These are phyloP conservation scores for Pipistrellus pipistrellus DNA, from an alignment of 2,797 vertebrate species.

Conservation along the genomic window DNA sequence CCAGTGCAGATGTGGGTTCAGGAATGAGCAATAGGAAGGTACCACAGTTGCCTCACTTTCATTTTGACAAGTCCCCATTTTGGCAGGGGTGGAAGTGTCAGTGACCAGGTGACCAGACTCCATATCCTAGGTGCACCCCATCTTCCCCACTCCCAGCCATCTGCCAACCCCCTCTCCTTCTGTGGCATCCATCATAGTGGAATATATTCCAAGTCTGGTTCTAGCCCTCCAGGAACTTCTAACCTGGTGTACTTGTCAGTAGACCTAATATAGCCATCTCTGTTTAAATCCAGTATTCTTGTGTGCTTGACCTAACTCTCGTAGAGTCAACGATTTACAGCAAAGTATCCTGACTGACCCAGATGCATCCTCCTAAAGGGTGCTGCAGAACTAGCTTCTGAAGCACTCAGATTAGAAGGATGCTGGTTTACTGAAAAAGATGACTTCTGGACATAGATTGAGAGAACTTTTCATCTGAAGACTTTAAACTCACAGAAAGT, in stretches of 20 bases:
- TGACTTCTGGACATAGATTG: neutral
- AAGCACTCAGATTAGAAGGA: neutral
- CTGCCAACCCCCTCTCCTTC: neutral
- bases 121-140: neutral
- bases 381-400: neutral
- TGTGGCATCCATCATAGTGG: neutral
- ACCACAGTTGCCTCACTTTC: no score
- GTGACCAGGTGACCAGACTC: no score
- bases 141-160: no score
- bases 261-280: neutral
- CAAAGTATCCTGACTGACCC: neutral
- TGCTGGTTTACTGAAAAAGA: slow-evolving; percentile 8
- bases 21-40: neutral
- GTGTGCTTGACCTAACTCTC: neutral
- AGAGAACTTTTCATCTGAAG: slow-evolving; percentile 36
- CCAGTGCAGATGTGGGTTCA: neutral
- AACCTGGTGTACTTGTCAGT: neutral
- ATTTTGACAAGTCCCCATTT: no score
- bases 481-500: slow-evolving; percentile 55
- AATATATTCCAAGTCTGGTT: neutral
- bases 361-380: neutral
- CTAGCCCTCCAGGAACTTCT: neutral
- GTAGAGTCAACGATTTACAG: neutral
- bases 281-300: neutral
- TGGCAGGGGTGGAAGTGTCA: neutral